Evolutionary conservation across 2,113 vertebrate genomes (phyloP).

Genomic region (Catagonus wagneri): DNA sequence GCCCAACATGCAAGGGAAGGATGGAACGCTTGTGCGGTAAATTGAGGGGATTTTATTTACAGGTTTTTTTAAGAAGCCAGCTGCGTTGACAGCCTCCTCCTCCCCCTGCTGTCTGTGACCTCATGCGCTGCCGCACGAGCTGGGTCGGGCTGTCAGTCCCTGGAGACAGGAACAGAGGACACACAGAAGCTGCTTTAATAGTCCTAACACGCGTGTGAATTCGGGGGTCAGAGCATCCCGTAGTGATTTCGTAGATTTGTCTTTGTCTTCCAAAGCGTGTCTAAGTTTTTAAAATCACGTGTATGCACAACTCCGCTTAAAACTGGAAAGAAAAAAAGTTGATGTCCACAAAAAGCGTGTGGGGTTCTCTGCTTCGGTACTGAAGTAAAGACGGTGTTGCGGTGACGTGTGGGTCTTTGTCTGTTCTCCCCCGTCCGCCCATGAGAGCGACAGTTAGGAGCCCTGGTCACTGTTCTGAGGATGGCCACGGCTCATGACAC

Average conservation of each 20-base stretch:
- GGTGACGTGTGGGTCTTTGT: constrained; percentile 42
- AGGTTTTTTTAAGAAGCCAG: background rate
- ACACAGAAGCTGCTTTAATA: background rate
- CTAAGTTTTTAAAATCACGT: background rate
- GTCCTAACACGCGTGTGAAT: background rate
- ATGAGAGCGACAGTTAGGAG: background rate
- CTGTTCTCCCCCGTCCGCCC: background rate
- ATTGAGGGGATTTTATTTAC: background rate
- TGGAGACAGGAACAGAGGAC: background rate
- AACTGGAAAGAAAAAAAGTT: constrained; percentile 70
- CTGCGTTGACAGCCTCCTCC: background rate
- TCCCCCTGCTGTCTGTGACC: background rate
- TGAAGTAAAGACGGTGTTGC: constrained; percentile 83
- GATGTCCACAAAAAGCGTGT: constrained; percentile 53
- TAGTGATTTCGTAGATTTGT: background rate
- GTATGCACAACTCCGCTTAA: constrained; percentile 43
- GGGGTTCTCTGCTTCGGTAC: constrained; percentile 77
- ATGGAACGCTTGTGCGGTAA: background rate
- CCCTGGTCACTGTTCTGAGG: background rate
- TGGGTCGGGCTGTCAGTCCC: background rate
- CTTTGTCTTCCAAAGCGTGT: constrained; percentile 28
- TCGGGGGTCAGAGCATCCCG: background rate
- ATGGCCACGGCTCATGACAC: rapidly evolving
- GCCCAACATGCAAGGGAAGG: background rate
- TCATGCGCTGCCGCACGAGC: rapidly evolving